Conservation (phyloP, 2,113 vertebrate species). For the Pseudorhombus dupliciocellatus region DNA sequence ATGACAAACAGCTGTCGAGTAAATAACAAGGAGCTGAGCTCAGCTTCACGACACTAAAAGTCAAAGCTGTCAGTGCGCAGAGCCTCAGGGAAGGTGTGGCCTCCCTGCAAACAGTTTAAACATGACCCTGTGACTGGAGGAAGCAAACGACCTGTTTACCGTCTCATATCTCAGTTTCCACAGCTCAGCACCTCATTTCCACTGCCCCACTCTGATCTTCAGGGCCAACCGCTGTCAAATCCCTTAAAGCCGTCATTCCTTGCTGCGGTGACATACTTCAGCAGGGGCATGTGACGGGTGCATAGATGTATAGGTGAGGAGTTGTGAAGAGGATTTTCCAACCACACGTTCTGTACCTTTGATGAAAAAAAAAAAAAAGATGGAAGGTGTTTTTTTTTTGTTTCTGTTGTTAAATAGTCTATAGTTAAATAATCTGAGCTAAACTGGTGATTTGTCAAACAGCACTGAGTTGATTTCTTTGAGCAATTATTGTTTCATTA, state of each 20-base stretch:
- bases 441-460: too few relatives aligned
- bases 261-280: too few relatives aligned
- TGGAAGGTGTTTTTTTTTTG: too few relatives aligned
- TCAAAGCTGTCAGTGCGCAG: not conserved
- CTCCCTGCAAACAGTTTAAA: constrained; percentile 1
- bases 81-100: not conserved
- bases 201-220: constrained; percentile 17
- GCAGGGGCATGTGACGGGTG: too few relatives aligned
- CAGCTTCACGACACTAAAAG: not conserved
- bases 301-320: too few relatives aligned
- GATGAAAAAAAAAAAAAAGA: too few relatives aligned
- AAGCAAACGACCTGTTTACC: not conserved
- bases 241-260: not conserved
- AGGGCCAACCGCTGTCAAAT: constrained; percentile 25
- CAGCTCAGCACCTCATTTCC: constrained; percentile 1
- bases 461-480: too few relatives aligned
- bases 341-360: too few relatives aligned
- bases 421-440: too few relatives aligned
- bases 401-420: too few relatives aligned
- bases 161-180: constrained; percentile 15
- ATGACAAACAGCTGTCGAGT: not conserved
- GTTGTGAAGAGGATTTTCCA: too few relatives aligned
- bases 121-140: not conserved
- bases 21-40: constrained; percentile 13
- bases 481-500: too few relatives aligned